Conservation (phyloP, 2,113 vertebrate genomes). For the Malurus cyaneus region DNA sequence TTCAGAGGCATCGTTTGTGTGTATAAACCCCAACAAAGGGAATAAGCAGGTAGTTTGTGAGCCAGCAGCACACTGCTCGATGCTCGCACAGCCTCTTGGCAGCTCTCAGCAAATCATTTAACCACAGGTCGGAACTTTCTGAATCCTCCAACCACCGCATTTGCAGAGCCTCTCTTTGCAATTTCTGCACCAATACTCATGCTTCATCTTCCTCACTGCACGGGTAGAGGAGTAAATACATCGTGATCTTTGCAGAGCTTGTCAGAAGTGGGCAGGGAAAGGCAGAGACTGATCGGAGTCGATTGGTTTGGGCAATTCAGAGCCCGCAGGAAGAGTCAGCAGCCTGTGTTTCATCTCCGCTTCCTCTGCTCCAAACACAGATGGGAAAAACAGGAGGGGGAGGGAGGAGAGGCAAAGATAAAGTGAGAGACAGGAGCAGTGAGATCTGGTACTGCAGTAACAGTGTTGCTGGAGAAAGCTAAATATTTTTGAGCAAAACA, state of each 20-base stretch:
- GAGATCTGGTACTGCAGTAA: neutral
- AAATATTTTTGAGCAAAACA: neutral
- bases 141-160: neutral
- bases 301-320: neutral
- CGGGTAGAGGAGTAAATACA: neutral
- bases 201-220: neutral
- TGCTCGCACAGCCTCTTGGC: neutral
- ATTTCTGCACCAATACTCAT: neutral
- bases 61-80: neutral
- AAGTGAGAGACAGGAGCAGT: conserved; percentile 7
- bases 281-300: neutral
- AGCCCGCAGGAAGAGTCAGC: conserved; percentile 18
- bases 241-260: neutral
- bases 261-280: neutral
- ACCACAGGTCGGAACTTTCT: neutral
- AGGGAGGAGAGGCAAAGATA: neutral
- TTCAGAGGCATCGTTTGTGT: neutral
- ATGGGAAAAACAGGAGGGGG: conserved; percentile 42
- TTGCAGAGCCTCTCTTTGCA: neutral
- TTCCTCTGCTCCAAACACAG: conserved; percentile 36
- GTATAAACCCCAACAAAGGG: neutral
- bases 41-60: neutral
- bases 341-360: conserved; percentile 11
- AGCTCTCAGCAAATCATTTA: neutral
- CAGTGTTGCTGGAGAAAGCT: neutral